phyloP scores from a whole-genome alignment of 1,140 invertebrate genomes.

The Ylistrum balloti region DNA sequence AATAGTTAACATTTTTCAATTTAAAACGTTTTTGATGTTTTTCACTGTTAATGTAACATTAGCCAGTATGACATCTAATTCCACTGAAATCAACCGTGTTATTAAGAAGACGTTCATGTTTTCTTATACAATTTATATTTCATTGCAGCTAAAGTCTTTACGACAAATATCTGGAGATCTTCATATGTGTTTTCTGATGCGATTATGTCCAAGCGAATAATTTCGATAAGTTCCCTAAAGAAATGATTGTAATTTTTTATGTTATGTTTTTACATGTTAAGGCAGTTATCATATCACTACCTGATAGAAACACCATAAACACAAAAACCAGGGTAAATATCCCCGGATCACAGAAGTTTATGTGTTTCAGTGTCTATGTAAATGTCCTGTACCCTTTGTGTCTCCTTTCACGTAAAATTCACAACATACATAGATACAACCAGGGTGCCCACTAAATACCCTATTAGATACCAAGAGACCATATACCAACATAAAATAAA shows the following conservation, averaged over 20 bases:
- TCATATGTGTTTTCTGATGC: not conserved
- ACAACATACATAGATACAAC: not conserved
- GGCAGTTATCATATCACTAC: not conserved
- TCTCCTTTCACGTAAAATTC: not conserved
- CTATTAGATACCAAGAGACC: not conserved
- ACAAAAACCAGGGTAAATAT: not conserved
- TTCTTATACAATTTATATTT: too few species aligned
- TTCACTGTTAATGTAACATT: too few species aligned
- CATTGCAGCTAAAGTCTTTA: too few species aligned
- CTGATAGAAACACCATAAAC: not conserved
- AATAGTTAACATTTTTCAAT: too few species aligned
- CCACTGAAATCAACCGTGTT: too few species aligned
- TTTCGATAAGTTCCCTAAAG: not conserved
- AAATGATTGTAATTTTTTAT: not conserved
- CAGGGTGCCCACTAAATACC: not conserved
- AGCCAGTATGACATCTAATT: too few species aligned
- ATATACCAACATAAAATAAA: not conserved
- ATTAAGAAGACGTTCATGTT: too few species aligned
- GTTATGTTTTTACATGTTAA: not conserved
- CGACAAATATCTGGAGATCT: too few species aligned
- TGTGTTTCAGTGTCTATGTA: not conserved
- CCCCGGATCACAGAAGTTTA: not conserved
- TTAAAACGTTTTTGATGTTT: too few species aligned
- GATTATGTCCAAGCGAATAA: not conserved
- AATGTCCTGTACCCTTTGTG: not conserved